Percentiles rank a stretch among this genome's conserved stretches.
phyloP scores from a whole-genome alignment of 2,888 invertebrate species.

The Drosophila multiciliata region DNA sequence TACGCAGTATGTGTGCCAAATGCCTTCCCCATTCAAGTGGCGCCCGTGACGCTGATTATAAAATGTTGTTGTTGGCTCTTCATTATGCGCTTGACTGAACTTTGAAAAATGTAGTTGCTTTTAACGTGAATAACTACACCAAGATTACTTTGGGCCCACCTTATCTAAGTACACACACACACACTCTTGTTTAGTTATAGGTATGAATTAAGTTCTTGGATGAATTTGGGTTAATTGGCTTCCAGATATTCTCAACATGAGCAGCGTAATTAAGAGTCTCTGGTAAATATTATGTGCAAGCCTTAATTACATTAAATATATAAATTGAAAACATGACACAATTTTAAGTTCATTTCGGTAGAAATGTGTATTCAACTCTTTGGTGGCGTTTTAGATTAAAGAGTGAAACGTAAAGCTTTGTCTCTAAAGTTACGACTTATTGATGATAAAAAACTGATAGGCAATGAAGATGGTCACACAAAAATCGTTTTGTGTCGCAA shows the following conservation, averaged over 20 bases:
- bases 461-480: constrained; percentile 11
- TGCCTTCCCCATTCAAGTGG: constrained; percentile 31
- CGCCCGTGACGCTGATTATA: constrained; percentile 60
- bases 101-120: constrained; percentile 42
- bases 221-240: constrained; percentile 48
- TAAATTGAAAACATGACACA: not conserved
- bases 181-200: constrained; percentile 24
- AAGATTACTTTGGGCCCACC: constrained; percentile 22
- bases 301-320: constrained; percentile 3
- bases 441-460: constrained; percentile 37
- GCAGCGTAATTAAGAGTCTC: constrained; percentile 18
- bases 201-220: constrained; percentile 17
- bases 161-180: constrained; percentile 39
- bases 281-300: not conserved
- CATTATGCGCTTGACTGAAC: constrained; percentile 60
- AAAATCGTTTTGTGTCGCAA: constrained; percentile 8
- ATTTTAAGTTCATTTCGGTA: not conserved
- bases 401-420: constrained; percentile 51
- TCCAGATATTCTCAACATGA: constrained; percentile 9
- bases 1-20: constrained; percentile 16
- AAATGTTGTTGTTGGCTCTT: constrained; percentile 52
- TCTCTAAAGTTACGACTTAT: constrained; percentile 29
- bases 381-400: constrained; percentile 28
- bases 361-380: constrained; percentile 8
- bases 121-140: constrained; percentile 41